Evolutionary conservation across 1,140 invertebrate species (phyloP), one percentile per base, ranked within the genome.

Genomic region (Zaprionus davidi): DNA sequence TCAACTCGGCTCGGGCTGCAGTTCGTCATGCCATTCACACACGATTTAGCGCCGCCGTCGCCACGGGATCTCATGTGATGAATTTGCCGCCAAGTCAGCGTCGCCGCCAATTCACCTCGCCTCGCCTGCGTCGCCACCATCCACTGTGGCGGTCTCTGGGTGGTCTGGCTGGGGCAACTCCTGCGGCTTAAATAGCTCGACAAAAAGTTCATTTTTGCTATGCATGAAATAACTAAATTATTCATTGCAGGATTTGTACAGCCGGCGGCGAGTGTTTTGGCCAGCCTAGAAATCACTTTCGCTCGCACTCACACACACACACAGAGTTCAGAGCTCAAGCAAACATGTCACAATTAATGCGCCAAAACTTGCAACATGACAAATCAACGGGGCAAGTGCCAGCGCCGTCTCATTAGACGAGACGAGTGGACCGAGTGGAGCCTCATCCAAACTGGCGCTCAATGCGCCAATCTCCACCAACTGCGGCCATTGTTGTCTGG

Each of bases 81-180:
- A 88, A 90, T 88, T 81, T 88, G 84, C 81, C 84, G 84, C 84
- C 84, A 79, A 88, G 84, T 75, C 83, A 78, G 77, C 77, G 80
- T 63, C 75, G 75, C 76, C 76, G 76, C 38, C 38, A 41, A 41
- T 15, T n/a, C 38, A 41, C 38, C 15, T 2, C 31, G 9, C 31
- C 31, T 34, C 62, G 59, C 64, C 31, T 13, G 6, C 36, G 20
- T 13, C 62, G 20, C 69, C 53, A 71, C 60, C 71, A 46, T 13
- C 5, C 11, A 22, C 38, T 57, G 60, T 22, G 69, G 20, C 20
- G 56, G 53, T 71, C 38, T 71, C 34, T 88, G 85, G 85, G 85
- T 88, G 85, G 85, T 88, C 85, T 51, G 20, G 56, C 46, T 71
- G 72, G 59, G 46, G 28, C 73, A 88, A 76, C 86, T 82, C 85